These are phyloP conservation scores for Ameiurus melas DNA, from an alignment of 2,113 vertebrate genomes.

Conservation along the genomic window DNA sequence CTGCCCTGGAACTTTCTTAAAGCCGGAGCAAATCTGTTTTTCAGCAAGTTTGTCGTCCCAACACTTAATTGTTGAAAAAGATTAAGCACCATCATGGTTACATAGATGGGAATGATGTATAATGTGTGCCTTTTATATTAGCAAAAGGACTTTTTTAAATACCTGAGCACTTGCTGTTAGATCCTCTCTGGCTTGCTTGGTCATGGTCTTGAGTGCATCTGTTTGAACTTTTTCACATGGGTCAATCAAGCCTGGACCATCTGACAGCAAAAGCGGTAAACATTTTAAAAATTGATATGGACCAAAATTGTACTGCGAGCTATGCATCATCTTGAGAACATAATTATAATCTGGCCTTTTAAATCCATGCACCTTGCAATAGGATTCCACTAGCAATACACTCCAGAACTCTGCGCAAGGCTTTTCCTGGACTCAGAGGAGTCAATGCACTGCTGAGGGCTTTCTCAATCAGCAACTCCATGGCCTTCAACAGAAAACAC, in stretches of 20 bases:
- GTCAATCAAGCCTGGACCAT: conserved; percentile 79
- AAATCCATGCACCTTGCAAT: conserved; percentile 65
- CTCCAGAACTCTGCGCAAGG: conserved; percentile 75
- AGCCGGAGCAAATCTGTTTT: neutral
- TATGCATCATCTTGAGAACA: neutral
- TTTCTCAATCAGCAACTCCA: conserved; percentile 78
- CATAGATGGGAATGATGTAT: neutral
- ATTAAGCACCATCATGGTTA: neutral
- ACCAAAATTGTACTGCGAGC: neutral
- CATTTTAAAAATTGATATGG: neutral
- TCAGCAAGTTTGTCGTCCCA: neutral
- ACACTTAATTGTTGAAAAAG: neutral
- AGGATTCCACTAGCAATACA: conserved; percentile 72
- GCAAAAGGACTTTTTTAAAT: conserved; percentile 1
- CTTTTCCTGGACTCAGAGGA: conserved; percentile 73
- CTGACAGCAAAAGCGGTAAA: conserved; percentile 57
- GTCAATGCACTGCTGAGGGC: conserved; percentile 69
- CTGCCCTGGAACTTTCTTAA: neutral
- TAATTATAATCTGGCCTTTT: neutral
- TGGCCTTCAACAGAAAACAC: conserved; percentile 60
- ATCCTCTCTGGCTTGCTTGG: conserved; percentile 74
- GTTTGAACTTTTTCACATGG: conserved; percentile 77
- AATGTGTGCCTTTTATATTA: neutral
- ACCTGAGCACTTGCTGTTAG: conserved; percentile 78
- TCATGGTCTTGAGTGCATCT: conserved; percentile 70